These are phyloP conservation scores for Elysia crispata DNA, from an alignment of 2,888 invertebrate genomes.

Conservation along the genomic window DNA sequence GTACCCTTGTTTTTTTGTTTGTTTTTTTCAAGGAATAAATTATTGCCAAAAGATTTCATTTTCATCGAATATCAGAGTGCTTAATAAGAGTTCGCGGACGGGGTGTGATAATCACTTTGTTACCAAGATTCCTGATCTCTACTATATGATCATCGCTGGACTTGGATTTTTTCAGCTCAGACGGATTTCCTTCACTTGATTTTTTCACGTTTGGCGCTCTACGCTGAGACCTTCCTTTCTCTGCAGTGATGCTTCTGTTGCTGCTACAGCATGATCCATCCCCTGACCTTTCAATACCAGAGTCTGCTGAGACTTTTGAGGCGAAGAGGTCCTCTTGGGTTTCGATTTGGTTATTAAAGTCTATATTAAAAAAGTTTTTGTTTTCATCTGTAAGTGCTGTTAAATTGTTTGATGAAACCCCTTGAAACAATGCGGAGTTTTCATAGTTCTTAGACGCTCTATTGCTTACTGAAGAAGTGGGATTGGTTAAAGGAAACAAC, in stretches of 20 bases:
- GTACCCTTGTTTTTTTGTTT: too few relatives aligned
- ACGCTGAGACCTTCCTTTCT: background rate
- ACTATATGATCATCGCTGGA: constrained; percentile 53
- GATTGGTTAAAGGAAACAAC: too few relatives aligned
- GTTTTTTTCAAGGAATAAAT: too few relatives aligned
- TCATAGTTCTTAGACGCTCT: background rate
- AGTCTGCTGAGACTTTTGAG: too few relatives aligned
- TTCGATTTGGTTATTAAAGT: too few relatives aligned
- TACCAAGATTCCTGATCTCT: constrained; percentile 42
- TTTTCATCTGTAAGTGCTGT: background rate
- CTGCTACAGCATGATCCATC: too few relatives aligned
- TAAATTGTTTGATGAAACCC: background rate
- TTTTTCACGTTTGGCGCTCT: background rate
- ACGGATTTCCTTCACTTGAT: background rate
- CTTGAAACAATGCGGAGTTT: background rate
- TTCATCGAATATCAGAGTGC: too few relatives aligned
- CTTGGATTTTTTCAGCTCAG: background rate
- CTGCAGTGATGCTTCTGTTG: background rate
- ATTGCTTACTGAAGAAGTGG: too few relatives aligned
- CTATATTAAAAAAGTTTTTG: background rate
- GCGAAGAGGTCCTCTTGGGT: too few relatives aligned
- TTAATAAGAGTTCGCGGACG: background rate
- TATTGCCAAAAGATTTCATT: too few relatives aligned
- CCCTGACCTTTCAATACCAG: too few relatives aligned
- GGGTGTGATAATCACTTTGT: background rate